phyloP scores from a whole-genome alignment of 2,888 invertebrate species.

The Protonemura montana region DNA sequence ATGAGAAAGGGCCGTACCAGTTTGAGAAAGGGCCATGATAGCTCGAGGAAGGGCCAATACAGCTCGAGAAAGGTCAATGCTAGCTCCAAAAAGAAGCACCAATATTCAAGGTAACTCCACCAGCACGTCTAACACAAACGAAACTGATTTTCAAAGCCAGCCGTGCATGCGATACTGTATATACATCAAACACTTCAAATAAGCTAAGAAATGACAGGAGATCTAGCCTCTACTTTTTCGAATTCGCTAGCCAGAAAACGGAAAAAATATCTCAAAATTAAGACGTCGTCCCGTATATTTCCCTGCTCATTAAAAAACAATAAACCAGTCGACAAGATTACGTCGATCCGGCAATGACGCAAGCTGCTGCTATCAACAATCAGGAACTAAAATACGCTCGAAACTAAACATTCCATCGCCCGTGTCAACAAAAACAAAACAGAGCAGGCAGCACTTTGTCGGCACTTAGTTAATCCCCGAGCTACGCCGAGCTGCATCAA shows the following conservation, averaged over 20 bases:
- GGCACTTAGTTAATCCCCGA: slow-evolving; percentile 29
- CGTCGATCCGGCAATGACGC: neutral
- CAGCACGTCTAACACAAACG: too few relatives aligned
- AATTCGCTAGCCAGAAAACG: too few relatives aligned
- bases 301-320: neutral
- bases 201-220: too few relatives aligned
- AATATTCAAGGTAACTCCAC: too few relatives aligned
- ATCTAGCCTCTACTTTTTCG: too few relatives aligned
- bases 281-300: neutral
- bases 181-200: neutral
- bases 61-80: too few relatives aligned
- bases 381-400: neutral
- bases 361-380: neutral
- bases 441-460: neutral
- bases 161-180: neutral
- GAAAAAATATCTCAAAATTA: neutral
- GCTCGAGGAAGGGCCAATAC: too few relatives aligned
- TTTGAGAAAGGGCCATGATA: too few relatives aligned
- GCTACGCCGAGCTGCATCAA: neutral
- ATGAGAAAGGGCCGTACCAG: too few relatives aligned
- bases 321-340: neutral
- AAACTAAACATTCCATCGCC: neutral
- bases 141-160: neutral
- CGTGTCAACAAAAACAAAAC: slow-evolving; percentile 7
- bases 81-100: too few relatives aligned